Base-by-base conservation (phyloP, 2,888 invertebrate genomes). In the Apamea monoglypha region DNA sequence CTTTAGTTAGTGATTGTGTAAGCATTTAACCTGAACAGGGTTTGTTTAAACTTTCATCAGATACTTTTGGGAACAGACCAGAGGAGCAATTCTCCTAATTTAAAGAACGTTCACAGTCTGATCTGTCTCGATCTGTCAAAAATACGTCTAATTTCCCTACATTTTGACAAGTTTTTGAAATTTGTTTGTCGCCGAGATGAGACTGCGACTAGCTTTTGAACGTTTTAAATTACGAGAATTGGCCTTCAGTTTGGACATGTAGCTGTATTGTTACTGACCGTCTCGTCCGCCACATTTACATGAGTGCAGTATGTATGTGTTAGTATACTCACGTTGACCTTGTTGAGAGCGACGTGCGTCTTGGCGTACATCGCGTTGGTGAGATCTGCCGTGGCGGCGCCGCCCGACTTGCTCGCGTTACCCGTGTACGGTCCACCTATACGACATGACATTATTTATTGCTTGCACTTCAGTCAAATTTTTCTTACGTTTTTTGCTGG, bases 281-380 rank as follows among this genome's bases (percentile, higher is more conserved):
- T 47, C 73, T 32, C 32, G 73, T 18, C 67, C 73, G 66, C 25
- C 44, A 32, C 56, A 36, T 71, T 1, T 0, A n/a, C 36, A n/a
- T 0, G 21, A 47, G 32, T 4, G 36, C 47, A 63, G 50, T 36
- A 10, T 25, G 47, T 78, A 4, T 5, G 47, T 53, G 6, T 2
- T 2, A 36, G n/a, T 16, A 71, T 92, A 98, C 98, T 98, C 96
- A 98, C 98, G 96, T 98, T 98, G 94, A 99, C 98, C 97, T 99
- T 99, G 94, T 98, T 98, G 94, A 99, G 98, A 92, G 99, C 98
- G 89, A 98, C 98, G 95, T 99, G 99, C 87, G 98, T 97, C 95
- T 99, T 99, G 92, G 98, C 98, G 95, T 99, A 99, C 98, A 99
- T 98, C 56, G 98, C 98, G 88, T 98, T 98, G 90, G 97, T 97